Conservation (phyloP, 2,888 invertebrate species). For the Galerucella calmariensis region DNA sequence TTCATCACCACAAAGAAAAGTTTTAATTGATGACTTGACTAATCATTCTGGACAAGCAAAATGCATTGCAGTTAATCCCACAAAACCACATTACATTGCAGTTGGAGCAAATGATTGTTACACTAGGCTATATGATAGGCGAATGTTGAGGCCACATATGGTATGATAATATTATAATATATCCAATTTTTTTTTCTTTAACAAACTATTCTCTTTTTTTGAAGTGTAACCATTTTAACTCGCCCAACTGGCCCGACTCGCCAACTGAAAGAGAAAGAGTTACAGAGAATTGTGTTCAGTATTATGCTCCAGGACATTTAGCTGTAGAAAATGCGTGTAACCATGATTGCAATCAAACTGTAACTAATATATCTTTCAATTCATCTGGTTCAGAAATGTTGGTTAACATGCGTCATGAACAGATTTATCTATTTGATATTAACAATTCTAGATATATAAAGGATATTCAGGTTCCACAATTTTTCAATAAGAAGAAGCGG, state of each 20-base stretch:
- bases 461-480: slow-evolving; percentile 57
- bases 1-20: slow-evolving; percentile 59
- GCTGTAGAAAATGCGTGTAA: slow-evolving; percentile 58
- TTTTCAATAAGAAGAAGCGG: slow-evolving; percentile 38
- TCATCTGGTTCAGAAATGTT: slow-evolving; percentile 89
- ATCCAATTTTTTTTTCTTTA: background rate
- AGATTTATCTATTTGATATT: slow-evolving; percentile 86
- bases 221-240: slow-evolving; percentile 23
- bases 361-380: slow-evolving; percentile 94
- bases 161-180: background rate
- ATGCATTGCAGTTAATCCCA: slow-evolving; percentile 90
- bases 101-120: slow-evolving; percentile 95
- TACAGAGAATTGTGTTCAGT: slow-evolving; percentile 77
- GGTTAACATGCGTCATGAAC: slow-evolving; percentile 95
- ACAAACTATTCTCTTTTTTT: slow-evolving; percentile 6
- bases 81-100: slow-evolving; percentile 84
- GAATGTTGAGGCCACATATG: slow-evolving; percentile 76
- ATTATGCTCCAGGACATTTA: slow-evolving; percentile 85
- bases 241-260: slow-evolving; percentile 31
- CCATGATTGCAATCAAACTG: slow-evolving; percentile 68
- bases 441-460: slow-evolving; percentile 64
- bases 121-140: slow-evolving; percentile 90
- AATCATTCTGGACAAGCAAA: slow-evolving; percentile 77
- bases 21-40: slow-evolving; percentile 77
- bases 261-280: slow-evolving; percentile 42